These are phyloP conservation scores for Sigmodon hispidus DNA, from an alignment of 2,113 vertebrate species.

Conservation along the genomic window DNA sequence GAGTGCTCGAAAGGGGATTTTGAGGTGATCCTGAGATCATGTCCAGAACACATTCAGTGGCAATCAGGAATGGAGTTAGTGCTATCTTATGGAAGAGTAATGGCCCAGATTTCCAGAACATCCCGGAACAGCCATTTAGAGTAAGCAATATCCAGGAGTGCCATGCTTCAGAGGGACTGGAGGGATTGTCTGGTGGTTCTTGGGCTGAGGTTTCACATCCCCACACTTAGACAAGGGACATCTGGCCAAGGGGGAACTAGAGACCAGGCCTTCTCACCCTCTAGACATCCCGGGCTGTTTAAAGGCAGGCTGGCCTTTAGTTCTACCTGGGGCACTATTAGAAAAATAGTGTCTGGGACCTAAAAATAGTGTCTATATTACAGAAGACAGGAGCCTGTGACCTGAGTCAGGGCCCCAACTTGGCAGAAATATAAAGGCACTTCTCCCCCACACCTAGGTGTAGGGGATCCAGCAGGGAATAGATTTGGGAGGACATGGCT, in stretches of 20 bases:
- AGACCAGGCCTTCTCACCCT: not conserved
- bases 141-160: not conserved
- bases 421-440: not conserved
- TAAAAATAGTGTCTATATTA: too few species aligned
- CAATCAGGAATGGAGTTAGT: not conserved
- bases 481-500: not conserved
- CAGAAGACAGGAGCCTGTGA: not conserved
- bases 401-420: too few species aligned
- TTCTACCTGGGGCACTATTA: not conserved
- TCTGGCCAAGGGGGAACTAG: not conserved
- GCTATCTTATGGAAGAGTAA: not conserved
- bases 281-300: not conserved
- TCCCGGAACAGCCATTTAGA: not conserved
- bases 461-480: not conserved
- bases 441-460: too few species aligned
- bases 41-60: not conserved
- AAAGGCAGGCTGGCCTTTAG: not conserved
- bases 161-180: not conserved
- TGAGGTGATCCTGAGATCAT: not conserved
- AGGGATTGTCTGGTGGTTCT: rapidly evolving
- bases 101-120: not conserved
- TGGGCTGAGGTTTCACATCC: too few species aligned
- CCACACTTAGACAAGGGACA: rapidly evolving
- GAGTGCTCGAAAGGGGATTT: not conserved
- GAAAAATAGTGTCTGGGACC: rapidly evolving